Conservation (phyloP, 2,113 vertebrate species). For the Brachyhypopomus occidentalis region DNA sequence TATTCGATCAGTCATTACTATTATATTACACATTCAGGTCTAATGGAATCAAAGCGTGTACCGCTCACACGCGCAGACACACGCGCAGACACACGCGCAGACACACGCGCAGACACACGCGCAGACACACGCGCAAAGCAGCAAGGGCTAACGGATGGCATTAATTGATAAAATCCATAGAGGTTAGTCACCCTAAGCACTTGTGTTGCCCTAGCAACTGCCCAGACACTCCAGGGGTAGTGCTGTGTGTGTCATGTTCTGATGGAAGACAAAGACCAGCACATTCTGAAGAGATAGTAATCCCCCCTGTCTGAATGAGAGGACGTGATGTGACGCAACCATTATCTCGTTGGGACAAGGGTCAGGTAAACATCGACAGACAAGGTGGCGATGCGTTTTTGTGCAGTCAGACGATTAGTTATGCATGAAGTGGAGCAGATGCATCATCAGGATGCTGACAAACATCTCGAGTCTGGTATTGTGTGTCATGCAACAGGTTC, state of each 20-base stretch:
- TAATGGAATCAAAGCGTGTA: constrained; percentile 16
- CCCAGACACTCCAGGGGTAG: constrained; percentile 47
- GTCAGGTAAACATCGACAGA: constrained; percentile 8
- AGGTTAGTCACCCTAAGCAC: constrained; percentile 41
- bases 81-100: too few relatives aligned
- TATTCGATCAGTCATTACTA: neutral
- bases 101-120: too few relatives aligned
- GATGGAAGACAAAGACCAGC: constrained; percentile 60
- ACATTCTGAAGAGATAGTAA: neutral
- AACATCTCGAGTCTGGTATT: neutral
- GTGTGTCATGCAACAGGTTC: neutral
- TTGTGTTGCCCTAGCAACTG: constrained; percentile 61
- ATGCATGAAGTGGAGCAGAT: neutral
- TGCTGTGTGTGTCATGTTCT: constrained; percentile 56
- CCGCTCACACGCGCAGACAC: neutral
- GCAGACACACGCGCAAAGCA: neutral
- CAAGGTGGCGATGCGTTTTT: neutral
- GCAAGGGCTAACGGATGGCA: constrained; percentile 19
- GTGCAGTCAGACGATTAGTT: neutral
- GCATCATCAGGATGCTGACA: neutral
- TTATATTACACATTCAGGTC: neutral
- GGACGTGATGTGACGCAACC: neutral
- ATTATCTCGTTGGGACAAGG: neutral
- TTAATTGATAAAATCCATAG: constrained; percentile 59
- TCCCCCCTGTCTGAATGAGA: neutral